phyloP scores from a whole-genome alignment of 2,113 vertebrate species.

The Hydrolagus affinis region DNA sequence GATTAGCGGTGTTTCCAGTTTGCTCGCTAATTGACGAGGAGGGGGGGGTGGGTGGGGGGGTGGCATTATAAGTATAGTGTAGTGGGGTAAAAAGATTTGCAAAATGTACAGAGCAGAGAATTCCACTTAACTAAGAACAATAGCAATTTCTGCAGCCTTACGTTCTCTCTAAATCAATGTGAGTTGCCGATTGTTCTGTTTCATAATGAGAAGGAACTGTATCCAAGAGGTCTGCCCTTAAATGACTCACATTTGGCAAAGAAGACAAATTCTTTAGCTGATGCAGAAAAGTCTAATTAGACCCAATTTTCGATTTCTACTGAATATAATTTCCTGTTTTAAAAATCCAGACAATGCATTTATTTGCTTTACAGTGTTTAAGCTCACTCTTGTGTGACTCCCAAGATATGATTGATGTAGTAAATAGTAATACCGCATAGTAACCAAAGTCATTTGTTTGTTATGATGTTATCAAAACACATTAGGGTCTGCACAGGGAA shows the following conservation, averaged over 20 bases:
- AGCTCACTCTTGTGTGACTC: conserved; percentile 1
- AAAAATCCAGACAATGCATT: not conserved
- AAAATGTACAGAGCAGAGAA: not conserved
- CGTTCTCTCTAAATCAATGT: not conserved
- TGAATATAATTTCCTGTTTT: not conserved
- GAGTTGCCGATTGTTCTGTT: not conserved
- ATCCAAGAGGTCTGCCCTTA: not conserved
- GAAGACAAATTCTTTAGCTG: too few relatives aligned
- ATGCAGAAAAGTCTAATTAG: conserved; percentile 1
- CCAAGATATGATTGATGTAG: not conserved
- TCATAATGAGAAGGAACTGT: not conserved
- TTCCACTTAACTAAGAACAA: not conserved
- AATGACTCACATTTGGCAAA: conserved; percentile 8
- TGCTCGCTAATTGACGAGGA: not conserved
- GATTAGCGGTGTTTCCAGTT: not conserved
- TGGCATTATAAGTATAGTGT: too few relatives aligned
- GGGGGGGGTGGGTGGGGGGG: too few relatives aligned
- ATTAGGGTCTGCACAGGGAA: not conserved
- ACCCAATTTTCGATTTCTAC: conserved; percentile 5
- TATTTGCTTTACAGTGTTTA: not conserved
- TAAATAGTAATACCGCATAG: not conserved
- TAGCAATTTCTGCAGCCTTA: not conserved
- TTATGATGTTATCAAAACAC: not conserved
- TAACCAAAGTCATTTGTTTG: not conserved
- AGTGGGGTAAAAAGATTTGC: not conserved